phyloP scores from a whole-genome alignment of 35 echinoderm and acorn worm species.

The Heliocidaris tuberculata region DNA sequence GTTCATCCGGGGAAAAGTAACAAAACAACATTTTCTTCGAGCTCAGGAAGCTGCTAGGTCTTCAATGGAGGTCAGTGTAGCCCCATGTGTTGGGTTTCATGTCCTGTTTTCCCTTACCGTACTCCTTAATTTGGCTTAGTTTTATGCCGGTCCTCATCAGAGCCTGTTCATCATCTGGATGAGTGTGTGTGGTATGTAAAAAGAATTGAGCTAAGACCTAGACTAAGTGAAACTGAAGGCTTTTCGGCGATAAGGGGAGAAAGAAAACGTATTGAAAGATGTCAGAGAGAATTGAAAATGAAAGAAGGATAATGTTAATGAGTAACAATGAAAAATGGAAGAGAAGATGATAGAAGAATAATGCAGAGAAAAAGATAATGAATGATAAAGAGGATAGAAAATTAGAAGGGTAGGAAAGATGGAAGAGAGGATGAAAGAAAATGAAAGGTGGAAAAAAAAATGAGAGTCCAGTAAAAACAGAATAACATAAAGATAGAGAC shows the following conservation, averaged over 20 bases:
- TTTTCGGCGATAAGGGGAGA: no score
- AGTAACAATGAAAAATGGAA: not conserved
- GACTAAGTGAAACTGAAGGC: no score
- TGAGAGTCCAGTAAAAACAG: no score
- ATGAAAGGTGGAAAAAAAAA: not conserved
- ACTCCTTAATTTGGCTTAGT: no score
- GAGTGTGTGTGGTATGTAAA: no score
- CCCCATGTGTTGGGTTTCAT: not conserved
- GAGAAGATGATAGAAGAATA: not conserved
- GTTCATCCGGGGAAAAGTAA: constrained; percentile 83
- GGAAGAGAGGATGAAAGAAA: not conserved
- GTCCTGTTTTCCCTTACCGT: not conserved
- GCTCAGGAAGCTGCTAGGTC: constrained; percentile 30
- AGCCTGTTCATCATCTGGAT: no score
- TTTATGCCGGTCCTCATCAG: no score
- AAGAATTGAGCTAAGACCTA: no score
- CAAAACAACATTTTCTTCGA: constrained; percentile 59
- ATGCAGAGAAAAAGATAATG: not conserved
- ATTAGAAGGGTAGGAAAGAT: not conserved
- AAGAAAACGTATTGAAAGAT: not conserved
- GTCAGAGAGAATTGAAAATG: not conserved
- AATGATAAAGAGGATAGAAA: not conserved
- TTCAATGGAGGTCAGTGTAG: constrained; percentile 14
- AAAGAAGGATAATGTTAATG: not conserved
- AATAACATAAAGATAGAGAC: no score